Conservation (phyloP, 1,140 invertebrate genomes). For the Panagrolaimus sp. region DNA sequence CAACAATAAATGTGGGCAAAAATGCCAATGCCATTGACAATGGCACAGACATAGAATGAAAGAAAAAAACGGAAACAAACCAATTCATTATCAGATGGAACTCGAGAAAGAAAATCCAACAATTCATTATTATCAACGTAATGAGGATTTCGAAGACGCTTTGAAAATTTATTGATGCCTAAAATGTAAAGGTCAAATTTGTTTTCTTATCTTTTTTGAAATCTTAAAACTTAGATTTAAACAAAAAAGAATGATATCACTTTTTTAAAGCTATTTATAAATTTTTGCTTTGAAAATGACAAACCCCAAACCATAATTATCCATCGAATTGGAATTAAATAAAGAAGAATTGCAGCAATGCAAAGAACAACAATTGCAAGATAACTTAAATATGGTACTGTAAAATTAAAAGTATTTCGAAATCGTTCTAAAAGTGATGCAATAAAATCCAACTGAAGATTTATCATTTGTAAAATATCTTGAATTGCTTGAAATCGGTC, state of each 20-base stretch:
- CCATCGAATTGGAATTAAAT: conserved; percentile 81
- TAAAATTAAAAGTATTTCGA: conserved; percentile 80
- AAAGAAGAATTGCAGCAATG: conserved; percentile 70
- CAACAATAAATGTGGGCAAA: too few relatives aligned
- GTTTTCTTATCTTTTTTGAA: not conserved
- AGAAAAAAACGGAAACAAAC: conserved; percentile 39
- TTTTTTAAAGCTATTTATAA: not conserved
- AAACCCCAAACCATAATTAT: conserved; percentile 87
- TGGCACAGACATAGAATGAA: too few relatives aligned
- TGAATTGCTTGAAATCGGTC: conserved; percentile 27
- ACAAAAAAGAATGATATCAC: conserved; percentile 20
- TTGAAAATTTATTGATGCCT: conserved; percentile 85
- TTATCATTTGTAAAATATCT: conserved; percentile 49
- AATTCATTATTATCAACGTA: conserved; percentile 94
- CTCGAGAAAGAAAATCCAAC: conserved; percentile 84
- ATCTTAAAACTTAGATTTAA: too few relatives aligned
- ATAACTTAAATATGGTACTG: conserved; percentile 88
- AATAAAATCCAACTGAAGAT: conserved; percentile 45
- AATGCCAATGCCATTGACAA: too few relatives aligned
- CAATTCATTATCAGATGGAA: conserved; percentile 87
- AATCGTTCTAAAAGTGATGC: conserved; percentile 52
- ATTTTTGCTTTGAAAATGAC: conserved; percentile 3
- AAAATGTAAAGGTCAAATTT: conserved; percentile 25
- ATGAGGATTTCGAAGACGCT: conserved; percentile 84
- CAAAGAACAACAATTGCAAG: conserved; percentile 70